These are phyloP conservation scores for Aphaenogaster ashmeadi DNA, from an alignment of 1,140 invertebrate genomes.

Conservation along the genomic window DNA sequence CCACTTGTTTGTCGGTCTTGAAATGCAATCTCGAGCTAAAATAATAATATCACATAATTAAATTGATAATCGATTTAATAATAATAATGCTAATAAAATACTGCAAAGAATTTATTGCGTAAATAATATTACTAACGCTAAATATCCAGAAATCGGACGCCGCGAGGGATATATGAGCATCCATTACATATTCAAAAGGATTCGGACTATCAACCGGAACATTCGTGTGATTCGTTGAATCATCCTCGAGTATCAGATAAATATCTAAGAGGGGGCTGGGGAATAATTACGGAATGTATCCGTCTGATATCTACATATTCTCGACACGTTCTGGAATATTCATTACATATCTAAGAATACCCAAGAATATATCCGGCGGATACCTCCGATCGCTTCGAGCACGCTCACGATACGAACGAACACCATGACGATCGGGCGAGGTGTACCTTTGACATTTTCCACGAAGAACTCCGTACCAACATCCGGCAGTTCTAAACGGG, in stretches of 20 bases:
- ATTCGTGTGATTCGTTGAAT: constrained; percentile 4
- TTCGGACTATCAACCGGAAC: not conserved
- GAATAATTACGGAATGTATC: not conserved
- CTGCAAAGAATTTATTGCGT: not conserved
- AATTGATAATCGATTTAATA: too few species aligned
- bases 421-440: not conserved
- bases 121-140: not conserved
- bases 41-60: too few species aligned
- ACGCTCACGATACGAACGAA: not conserved
- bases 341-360: constrained; percentile 15
- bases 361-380: not conserved
- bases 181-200: not conserved
- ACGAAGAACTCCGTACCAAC: not conserved
- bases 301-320: not conserved
- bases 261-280: not conserved
- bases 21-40: too few species aligned
- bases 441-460: constrained; percentile 51
- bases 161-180: not conserved
- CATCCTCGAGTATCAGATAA: constrained; percentile 1
- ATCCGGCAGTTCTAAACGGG: not conserved
- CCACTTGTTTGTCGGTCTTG: too few species aligned
- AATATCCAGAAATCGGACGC: not conserved
- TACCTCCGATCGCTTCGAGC: not conserved
- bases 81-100: too few species aligned
- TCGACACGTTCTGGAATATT: not conserved